Percentiles rank a stretch among this genome's conserved stretches.
These are phyloP conservation scores for Callionymus lyra DNA, from an alignment of 2,113 vertebrate species.

Conservation along the genomic window DNA sequence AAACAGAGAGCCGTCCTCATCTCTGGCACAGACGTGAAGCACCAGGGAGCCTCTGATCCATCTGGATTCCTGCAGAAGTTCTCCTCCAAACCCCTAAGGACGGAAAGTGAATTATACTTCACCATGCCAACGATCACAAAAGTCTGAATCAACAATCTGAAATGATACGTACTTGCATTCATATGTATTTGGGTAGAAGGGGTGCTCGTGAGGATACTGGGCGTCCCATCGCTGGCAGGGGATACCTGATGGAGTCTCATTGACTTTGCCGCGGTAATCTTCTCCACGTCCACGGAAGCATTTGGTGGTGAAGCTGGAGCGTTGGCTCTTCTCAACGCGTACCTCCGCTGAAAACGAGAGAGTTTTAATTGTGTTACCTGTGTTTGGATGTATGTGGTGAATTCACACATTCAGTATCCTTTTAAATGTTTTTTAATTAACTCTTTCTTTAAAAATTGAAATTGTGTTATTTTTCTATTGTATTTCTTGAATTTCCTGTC, in stretches of 20 bases:
- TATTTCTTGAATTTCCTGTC: too few species aligned
- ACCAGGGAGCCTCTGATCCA: conserved; percentile 93
- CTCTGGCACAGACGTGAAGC: conserved; percentile 74
- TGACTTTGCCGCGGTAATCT: conserved; percentile 80
- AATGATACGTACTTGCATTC: conserved; percentile 80
- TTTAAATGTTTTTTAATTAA: too few species aligned
- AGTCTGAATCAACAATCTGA: too few species aligned
- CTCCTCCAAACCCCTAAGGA: conserved; percentile 81
- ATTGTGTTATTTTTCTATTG: too few species aligned
- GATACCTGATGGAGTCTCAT: conserved; percentile 78
- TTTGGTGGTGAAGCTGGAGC: conserved; percentile 60
- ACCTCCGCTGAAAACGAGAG: conserved; percentile 44
- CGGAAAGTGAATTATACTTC: background rate
- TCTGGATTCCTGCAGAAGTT: conserved; percentile 96
- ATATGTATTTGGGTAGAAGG: conserved; percentile 81
- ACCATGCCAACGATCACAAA: background rate
- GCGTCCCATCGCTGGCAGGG: conserved; percentile 88
- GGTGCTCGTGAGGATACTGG: conserved; percentile 80
- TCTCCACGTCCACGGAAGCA: conserved; percentile 87
- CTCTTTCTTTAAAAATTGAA: too few species aligned
- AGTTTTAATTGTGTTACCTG: too few species aligned
- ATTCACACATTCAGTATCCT: too few species aligned
- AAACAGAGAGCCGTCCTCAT: conserved; percentile 83
- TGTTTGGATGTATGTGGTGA: too few species aligned
- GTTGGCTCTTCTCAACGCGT: conserved; percentile 53